Conservation (phyloP, 2,113 vertebrate genomes). For the Girardinichthys multiradiatus region DNA sequence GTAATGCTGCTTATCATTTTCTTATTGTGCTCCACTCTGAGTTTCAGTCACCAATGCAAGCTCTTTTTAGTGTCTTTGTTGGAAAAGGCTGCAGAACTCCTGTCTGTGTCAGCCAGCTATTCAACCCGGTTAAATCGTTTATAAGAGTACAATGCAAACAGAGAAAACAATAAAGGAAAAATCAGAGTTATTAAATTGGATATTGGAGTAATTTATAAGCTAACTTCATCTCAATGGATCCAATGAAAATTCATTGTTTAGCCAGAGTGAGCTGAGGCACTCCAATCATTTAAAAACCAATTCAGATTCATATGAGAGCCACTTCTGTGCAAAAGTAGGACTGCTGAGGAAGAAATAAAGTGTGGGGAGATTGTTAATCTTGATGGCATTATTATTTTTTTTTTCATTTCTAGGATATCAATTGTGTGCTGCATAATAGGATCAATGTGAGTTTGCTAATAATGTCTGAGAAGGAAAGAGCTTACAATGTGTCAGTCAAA, state of each 20-base stretch:
- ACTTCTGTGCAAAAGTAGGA: slow-evolving; percentile 68
- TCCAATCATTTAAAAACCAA: slow-evolving; percentile 84
- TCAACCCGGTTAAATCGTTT: slow-evolving; percentile 69
- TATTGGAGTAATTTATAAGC: slow-evolving; percentile 82
- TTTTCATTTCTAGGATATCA: slow-evolving; percentile 78
- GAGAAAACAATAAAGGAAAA: slow-evolving; percentile 79
- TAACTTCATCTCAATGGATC: slow-evolving; percentile 77
- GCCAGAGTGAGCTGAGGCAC: slow-evolving; percentile 69
- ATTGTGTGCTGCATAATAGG: slow-evolving; percentile 78
- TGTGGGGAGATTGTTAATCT: slow-evolving; percentile 78
- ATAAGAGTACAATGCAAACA: slow-evolving; percentile 79
- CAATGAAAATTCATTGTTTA: slow-evolving; percentile 82
- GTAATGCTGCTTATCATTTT: slow-evolving; percentile 77
- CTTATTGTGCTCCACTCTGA: slow-evolving; percentile 60
- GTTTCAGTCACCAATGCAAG: slow-evolving; percentile 53
- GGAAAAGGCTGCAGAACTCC: slow-evolving; percentile 55
- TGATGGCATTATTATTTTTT: slow-evolving; percentile 83
- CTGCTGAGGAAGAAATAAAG: slow-evolving; percentile 72
- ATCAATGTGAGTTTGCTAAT: slow-evolving; percentile 81
- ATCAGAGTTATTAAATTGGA: slow-evolving; percentile 84
- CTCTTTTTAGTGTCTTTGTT: slow-evolving; percentile 74
- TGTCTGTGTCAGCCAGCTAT: slow-evolving; percentile 50
- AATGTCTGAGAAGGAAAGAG: slow-evolving; percentile 74
- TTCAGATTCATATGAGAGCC: slow-evolving; percentile 79
- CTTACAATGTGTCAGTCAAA: slow-evolving; percentile 77